phyloP scores from a whole-genome alignment of 2,113 vertebrate species.

The Aix galericulata region DNA sequence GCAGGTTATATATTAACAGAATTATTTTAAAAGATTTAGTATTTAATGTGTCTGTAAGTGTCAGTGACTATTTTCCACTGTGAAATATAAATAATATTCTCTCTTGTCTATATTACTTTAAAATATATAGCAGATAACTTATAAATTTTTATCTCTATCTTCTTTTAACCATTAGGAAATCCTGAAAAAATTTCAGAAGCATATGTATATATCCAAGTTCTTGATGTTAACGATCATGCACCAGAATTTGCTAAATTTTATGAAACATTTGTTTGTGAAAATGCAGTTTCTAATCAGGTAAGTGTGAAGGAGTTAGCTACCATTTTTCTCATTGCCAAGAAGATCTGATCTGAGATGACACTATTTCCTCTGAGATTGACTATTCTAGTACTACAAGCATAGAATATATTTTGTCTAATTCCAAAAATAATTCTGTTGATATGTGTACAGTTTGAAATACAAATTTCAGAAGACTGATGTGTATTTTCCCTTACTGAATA shows the following conservation, averaged over 20 bases:
- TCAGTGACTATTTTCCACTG: neutral
- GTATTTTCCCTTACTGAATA: neutral
- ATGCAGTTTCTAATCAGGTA: constrained; percentile 86
- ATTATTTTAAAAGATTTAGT: neutral
- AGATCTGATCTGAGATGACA: neutral
- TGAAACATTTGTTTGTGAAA: constrained; percentile 93
- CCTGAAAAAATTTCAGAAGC: constrained; percentile 81
- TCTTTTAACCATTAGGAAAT: constrained; percentile 76
- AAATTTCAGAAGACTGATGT: neutral
- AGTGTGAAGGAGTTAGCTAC: neutral
- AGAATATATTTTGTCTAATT: neutral
- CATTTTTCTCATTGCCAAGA: neutral
- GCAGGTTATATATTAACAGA: neutral
- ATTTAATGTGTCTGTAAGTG: neutral
- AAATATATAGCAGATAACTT: neutral
- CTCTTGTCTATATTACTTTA: neutral
- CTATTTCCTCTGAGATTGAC: neutral
- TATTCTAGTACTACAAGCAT: neutral
- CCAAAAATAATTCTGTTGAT: neutral
- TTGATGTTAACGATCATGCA: constrained; percentile 91
- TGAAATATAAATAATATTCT: neutral
- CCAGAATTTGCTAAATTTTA: constrained; percentile 87
- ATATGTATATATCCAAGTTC: constrained; percentile 85
- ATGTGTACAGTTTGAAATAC: neutral
- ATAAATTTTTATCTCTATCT: neutral